A percentile compares a stretch with the other conserved stretches of the same genome.
These are phyloP conservation scores for Sylvietta virens DNA, from an alignment of 2,113 vertebrate species.

Conservation along the genomic window DNA sequence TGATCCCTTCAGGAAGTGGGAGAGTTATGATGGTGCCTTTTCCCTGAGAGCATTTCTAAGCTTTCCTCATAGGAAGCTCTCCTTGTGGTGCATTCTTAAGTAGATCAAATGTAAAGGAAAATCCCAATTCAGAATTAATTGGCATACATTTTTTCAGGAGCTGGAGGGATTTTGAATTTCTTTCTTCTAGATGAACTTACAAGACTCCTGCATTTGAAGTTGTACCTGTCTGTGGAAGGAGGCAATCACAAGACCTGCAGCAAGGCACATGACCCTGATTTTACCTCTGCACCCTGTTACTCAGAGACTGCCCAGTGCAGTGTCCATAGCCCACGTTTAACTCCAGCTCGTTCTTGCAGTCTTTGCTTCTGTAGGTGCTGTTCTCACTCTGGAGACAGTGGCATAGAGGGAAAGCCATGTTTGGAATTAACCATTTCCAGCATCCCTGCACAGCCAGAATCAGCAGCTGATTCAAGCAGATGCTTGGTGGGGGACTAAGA, in stretches of 20 bases:
- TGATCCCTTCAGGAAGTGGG: conserved; percentile 13
- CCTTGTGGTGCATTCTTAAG: conserved; percentile 41
- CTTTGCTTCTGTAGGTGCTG: background rate
- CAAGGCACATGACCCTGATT: background rate
- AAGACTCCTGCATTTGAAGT: background rate
- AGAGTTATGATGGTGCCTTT: background rate
- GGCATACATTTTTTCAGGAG: conserved; percentile 43
- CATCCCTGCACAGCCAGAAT: background rate
- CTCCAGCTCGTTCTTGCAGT: background rate
- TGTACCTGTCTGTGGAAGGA: background rate
- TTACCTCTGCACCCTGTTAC: background rate
- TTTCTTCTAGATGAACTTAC: conserved; percentile 5
- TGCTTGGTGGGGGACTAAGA: background rate
- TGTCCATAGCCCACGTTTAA: accelerated
- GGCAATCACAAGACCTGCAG: background rate
- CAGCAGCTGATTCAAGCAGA: background rate
- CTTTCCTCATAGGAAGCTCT: conserved; percentile 57
- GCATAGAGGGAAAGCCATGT: background rate
- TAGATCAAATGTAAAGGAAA: conserved; percentile 61
- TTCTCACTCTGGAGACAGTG: background rate
- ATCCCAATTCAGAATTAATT: conserved; percentile 61
- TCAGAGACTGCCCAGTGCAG: background rate
- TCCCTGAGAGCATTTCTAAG: conserved; percentile 48
- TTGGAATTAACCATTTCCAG: background rate
- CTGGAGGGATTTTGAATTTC: conserved; percentile 29